Conservation (phyloP, 2,113 vertebrate genomes). For the Podiceps cristatus region DNA sequence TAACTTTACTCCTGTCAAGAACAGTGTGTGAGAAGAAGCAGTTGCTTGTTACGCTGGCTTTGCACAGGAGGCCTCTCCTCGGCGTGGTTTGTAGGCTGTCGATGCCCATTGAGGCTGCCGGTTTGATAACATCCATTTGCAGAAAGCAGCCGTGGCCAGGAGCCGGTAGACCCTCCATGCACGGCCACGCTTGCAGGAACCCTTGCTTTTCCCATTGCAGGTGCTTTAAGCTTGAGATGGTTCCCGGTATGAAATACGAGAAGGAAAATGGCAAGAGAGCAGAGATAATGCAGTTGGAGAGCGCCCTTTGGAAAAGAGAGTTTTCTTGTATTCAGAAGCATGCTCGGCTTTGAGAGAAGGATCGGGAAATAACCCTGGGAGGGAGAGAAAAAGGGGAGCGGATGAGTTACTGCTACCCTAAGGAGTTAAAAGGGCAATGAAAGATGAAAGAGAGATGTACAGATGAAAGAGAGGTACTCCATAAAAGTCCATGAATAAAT, state of each 20-base stretch:
- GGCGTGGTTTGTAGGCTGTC: not conserved
- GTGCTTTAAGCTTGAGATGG: accelerated
- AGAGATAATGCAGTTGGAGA: not conserved
- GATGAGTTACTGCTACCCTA: not conserved
- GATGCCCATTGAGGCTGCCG: not conserved
- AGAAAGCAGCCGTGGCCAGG: not conserved
- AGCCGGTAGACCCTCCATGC: accelerated
- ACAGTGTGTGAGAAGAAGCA: not conserved
- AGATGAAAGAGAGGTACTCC: slow-evolving; percentile 20
- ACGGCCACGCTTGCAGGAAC: not conserved
- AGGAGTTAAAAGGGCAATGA: slow-evolving; percentile 46
- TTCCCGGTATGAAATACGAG: not conserved
- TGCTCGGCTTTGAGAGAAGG: accelerated
- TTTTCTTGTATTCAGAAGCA: not conserved
- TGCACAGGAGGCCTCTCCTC: not conserved
- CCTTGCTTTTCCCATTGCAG: not conserved
- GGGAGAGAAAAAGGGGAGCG: not conserved
- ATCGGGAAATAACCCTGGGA: not conserved
- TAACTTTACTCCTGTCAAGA: not conserved
- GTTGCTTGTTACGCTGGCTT: not conserved
- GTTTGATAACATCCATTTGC: not conserved
- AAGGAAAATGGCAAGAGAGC: not conserved
- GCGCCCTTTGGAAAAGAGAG: not conserved
- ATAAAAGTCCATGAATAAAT: slow-evolving; percentile 46
- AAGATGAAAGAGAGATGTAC: slow-evolving; percentile 40